phyloP scores from a whole-genome alignment of 2,113 vertebrate genomes.

The Steatornis caripensis region DNA sequence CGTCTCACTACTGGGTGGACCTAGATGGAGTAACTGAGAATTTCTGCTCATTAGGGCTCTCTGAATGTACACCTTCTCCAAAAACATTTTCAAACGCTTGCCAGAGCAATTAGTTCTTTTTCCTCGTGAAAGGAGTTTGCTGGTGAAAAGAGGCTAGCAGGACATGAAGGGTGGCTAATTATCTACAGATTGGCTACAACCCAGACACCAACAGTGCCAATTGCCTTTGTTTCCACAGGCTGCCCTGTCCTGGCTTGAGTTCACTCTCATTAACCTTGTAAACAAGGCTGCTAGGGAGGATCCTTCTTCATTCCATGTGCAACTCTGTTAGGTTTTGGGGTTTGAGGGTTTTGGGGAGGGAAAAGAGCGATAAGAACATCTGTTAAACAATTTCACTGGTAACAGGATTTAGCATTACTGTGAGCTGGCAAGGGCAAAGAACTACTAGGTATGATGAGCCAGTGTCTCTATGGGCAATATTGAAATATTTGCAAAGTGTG shows the following conservation, averaged over 20 bases:
- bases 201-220: background rate
- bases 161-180: conserved; percentile 23
- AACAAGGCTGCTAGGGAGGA: background rate
- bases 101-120: conserved; percentile 4
- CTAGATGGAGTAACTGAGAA: background rate
- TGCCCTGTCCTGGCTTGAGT: background rate
- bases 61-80: background rate
- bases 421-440: background rate
- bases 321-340: background rate
- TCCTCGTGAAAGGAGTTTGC: background rate
- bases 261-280: background rate
- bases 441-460: background rate
- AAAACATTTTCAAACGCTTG: background rate
- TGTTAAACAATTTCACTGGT: background rate
- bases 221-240: conserved; percentile 30
- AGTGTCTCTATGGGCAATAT: background rate
- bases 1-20: conserved; percentile 28
- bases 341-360: background rate
- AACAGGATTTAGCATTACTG: background rate
- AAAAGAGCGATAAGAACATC: background rate
- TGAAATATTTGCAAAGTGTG: background rate
- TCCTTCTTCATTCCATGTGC: background rate
- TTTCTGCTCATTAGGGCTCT: background rate
- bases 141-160: background rate
- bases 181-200: background rate